These are phyloP conservation scores for Panonychus citri DNA, from an alignment of 1,140 invertebrate species.

Conservation along the genomic window DNA sequence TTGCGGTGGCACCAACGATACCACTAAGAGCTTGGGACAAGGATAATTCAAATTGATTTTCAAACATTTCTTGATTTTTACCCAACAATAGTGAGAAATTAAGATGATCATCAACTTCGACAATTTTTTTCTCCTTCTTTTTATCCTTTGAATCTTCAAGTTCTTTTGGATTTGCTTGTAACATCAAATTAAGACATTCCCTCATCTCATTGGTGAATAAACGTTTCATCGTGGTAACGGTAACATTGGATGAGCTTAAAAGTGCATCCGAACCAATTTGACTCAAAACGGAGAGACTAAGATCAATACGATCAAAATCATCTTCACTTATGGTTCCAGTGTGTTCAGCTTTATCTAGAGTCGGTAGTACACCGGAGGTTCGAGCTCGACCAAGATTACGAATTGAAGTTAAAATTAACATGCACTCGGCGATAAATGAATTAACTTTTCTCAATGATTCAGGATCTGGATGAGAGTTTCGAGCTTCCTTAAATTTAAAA, in stretches of 20 bases:
- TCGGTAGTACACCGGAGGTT: background rate
- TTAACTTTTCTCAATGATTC: conserved; percentile 12
- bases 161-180: conserved; percentile 3
- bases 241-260: background rate
- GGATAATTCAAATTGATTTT: conserved; percentile 56
- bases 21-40: conserved; percentile 64
- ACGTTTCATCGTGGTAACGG: conserved; percentile 1
- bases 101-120: conserved; percentile 9
- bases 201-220: conserved; percentile 9
- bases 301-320: conserved; percentile 67
- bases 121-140: background rate
- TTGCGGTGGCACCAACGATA: conserved; percentile 31
- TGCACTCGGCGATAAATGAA: conserved; percentile 49
- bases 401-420: conserved; percentile 67
- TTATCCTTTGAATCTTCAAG: conserved; percentile 6
- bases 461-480: background rate
- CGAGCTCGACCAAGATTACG: conserved; percentile 57
- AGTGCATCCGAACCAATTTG: conserved; percentile 2
- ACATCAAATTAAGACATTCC: conserved; percentile 7
- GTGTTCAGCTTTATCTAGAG: conserved; percentile 21
- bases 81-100: conserved; percentile 8
- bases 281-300: conserved; percentile 35
- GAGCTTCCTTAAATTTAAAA: conserved; percentile 37
- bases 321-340: conserved; percentile 61
- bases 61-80: conserved; percentile 6